These are phyloP conservation scores for Lepilemur ruficaudatus DNA, from an alignment of 2,797 vertebrate species.

Conservation along the genomic window DNA sequence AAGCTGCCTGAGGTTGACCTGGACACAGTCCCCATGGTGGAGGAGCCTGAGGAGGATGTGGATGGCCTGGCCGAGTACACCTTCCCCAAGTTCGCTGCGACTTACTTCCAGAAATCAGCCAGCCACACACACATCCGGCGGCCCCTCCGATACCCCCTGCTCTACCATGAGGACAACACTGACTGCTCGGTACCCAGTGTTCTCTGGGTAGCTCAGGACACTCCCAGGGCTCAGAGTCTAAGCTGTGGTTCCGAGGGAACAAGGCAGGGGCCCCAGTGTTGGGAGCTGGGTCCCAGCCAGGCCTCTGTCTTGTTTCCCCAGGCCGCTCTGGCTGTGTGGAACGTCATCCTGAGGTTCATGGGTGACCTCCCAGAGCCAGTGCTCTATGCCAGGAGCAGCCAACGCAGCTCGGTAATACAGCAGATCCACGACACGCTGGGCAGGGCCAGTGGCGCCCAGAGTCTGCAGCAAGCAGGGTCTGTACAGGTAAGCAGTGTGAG, in stretches of 20 bases:
- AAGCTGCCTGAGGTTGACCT: conserved; percentile 91
- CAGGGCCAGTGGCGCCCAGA: conserved; percentile 58
- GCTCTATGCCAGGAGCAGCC: conserved; percentile 77
- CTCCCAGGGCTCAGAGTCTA: not conserved
- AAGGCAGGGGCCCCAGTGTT: not conserved
- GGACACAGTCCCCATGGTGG: conserved; percentile 88
- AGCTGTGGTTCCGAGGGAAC: not conserved
- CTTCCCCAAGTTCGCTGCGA: conserved; percentile 95
- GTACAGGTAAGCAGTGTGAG: conserved; percentile 33
- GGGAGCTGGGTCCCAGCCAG: not conserved
- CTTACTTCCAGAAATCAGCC: conserved; percentile 95
- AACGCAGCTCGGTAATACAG: conserved; percentile 67
- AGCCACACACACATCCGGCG: conserved; percentile 88
- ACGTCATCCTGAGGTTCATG: conserved; percentile 96
- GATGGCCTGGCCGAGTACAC: conserved; percentile 90
- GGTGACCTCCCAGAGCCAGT: conserved; percentile 95
- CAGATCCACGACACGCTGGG: conserved; percentile 78
- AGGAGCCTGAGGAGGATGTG: conserved; percentile 86
- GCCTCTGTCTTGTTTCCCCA: conserved; percentile 72
- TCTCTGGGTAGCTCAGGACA: not conserved
- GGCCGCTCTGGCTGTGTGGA: conserved; percentile 94
- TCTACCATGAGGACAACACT: conserved; percentile 93
- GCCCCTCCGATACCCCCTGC: conserved; percentile 90
- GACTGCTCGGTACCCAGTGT: conserved; percentile 87
- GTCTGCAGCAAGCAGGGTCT: not conserved